phyloP scores from a whole-genome alignment of 2,797 vertebrate genomes.

The Myoxocephalus aenaeus region DNA sequence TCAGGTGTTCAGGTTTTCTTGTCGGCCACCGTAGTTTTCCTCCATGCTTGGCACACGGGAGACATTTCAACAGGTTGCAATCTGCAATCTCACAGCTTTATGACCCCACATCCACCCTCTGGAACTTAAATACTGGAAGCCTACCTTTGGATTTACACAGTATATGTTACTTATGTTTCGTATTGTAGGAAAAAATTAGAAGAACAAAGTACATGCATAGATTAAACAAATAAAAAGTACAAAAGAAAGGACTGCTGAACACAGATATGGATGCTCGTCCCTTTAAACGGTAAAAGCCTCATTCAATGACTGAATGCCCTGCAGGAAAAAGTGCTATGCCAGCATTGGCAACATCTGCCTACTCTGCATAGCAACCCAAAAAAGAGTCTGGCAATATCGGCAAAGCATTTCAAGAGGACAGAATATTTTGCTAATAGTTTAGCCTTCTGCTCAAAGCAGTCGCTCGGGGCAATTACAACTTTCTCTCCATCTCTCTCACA shows the following conservation, averaged over 20 bases:
- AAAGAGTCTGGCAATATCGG: neutral
- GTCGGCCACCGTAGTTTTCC: no score
- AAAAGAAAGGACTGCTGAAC: neutral
- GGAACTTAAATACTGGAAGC: neutral
- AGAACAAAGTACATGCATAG: neutral
- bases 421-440: neutral
- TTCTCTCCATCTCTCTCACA: neutral
- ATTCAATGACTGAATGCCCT: neutral
- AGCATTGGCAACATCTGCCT: neutral
- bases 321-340: neutral
- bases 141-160: neutral
- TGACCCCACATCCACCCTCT: no score
- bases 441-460: neutral
- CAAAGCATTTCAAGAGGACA: neutral
- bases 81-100: no score
- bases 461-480: neutral
- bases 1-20: no score
- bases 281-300: neutral
- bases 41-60: no score
- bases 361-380: neutral
- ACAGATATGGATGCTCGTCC: neutral
- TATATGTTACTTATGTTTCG: neutral
- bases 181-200: neutral
- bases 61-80: no score
- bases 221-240: neutral